These are phyloP conservation scores for Zaprionus capensis DNA, from an alignment of 1,140 invertebrate genomes.

Conservation along the genomic window DNA sequence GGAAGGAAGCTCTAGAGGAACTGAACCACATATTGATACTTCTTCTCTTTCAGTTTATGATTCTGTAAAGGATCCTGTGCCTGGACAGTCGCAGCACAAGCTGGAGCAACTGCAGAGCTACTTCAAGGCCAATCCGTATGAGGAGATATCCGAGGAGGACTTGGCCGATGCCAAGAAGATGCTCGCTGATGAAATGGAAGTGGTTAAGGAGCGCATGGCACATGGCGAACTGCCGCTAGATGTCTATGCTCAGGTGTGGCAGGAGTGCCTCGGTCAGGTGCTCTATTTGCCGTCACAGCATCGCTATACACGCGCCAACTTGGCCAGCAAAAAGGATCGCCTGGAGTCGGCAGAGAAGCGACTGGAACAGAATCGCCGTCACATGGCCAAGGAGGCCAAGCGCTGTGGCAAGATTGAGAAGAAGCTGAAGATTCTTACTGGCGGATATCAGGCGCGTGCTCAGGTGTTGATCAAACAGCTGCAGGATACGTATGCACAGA, in stretches of 20 bases:
- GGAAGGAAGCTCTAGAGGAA: not conserved
- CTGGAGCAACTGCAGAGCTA: constrained; percentile 86
- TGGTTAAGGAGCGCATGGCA: constrained; percentile 96
- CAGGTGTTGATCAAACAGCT: constrained; percentile 96
- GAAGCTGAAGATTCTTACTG: constrained; percentile 97
- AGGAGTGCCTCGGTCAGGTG: constrained; percentile 96
- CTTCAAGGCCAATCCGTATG: constrained; percentile 94
- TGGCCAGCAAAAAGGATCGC: constrained; percentile 97
- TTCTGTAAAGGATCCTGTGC: constrained; percentile 88
- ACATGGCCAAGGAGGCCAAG: constrained; percentile 98
- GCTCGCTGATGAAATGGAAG: constrained; percentile 93
- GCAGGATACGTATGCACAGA: constrained; percentile 94
- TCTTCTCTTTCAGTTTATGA: constrained; percentile 88
- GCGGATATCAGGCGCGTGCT: constrained; percentile 93
- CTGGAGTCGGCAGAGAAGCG: constrained; percentile 96
- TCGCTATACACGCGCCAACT: constrained; percentile 95
- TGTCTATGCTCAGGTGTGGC: constrained; percentile 97
- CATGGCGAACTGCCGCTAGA: constrained; percentile 97
- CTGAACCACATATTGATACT: not conserved
- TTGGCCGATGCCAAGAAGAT: constrained; percentile 88
- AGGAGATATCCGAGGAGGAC: constrained; percentile 89
- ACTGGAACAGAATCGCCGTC: constrained; percentile 95
- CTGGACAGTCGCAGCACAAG: constrained; percentile 83
- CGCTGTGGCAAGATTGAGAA: constrained; percentile 99
- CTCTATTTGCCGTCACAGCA: constrained; percentile 95